Evolutionary conservation across 1,140 invertebrate genomes (phyloP), one percentile per base, ranked within the genome.

Genomic region (Ephestia elutella): DNA sequence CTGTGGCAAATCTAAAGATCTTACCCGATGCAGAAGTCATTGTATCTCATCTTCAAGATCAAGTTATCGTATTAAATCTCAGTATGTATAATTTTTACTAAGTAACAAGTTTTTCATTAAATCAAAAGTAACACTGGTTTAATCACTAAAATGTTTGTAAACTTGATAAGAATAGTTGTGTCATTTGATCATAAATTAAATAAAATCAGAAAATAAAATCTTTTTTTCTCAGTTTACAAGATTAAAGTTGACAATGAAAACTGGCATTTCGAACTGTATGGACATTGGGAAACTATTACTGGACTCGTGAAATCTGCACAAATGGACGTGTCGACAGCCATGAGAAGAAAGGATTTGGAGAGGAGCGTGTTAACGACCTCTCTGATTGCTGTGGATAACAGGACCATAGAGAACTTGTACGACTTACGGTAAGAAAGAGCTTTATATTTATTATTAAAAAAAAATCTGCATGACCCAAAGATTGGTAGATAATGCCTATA

Each of bases 141-240:
- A n/a, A n/a, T n/a, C n/a, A n/a, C n/a, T n/a, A n/a, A n/a, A n/a
- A n/a, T n/a, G n/a, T n/a, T n/a, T n/a, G n/a, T n/a, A n/a, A n/a
- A n/a, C n/a, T n/a, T n/a, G n/a, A n/a, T n/a, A n/a, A n/a, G n/a
- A n/a, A n/a, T n/a, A 25, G 21, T 25, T 25, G 21, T 25, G 2
- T 25, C 21, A 3, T 25, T 25, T 25, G 7, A 3, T 25, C 7
- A 25, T 25, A 3, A 3, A 25, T 25, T 25, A 3, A 7, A 3
- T 25, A 25, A 25, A n/a, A n/a, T n/a, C n/a, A n/a, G n/a, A n/a
- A n/a, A n/a, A n/a, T n/a, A n/a, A n/a, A n/a, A n/a, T n/a, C n/a
- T n/a, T n/a, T n/a, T n/a, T 53, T 32, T 70, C 73, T 15, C 48
- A 78, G 78, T 71, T 55, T 83, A 80, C 65, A 78, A 73, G 66